Evolutionary conservation across 2,113 vertebrate species (phyloP), one percentile per base, ranked within the genome.

Genomic region (Bungarus multicinctus): DNA sequence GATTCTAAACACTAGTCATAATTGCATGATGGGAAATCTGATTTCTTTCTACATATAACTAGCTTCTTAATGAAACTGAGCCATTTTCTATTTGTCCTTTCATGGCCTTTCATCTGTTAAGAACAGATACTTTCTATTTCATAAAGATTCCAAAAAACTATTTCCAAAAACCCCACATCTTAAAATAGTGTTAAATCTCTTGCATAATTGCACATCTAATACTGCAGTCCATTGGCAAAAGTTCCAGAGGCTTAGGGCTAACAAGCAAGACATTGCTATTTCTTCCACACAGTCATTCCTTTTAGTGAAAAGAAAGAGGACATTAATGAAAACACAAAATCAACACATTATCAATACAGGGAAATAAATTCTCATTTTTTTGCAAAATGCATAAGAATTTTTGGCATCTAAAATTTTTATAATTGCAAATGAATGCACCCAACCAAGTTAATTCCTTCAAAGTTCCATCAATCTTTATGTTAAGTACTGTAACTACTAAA

Each of bases 381-480:
- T 95, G 39, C 92, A 96, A 95, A 69, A 95, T 93, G 91, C 30
- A 47, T 18, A 94, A 85, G 34, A 74, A 89, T 88, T 95, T 88
- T 4, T 9, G 92, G 93, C 39, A 92, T 25, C 16, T 91, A 94
- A 22, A 91, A 91, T 69, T 93, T 55, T n/a, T 91, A 90, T 58
- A 93, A 94, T 91, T 4, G 94, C 1, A 95, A 85, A 81, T 94
- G 89, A 95, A 94, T 64, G 94, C 3, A 95, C 3, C 54, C n/a
- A 90, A 93, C 88, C 69, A 81, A 95, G 89, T 93, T 88, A 89
- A 81, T 5, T 89, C 20, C 88, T 53, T 90, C 54, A 64, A 74
- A 53, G 0, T 95, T 95, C 94, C 94, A 87, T 95, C 95, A 96
- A 94, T 92, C 95, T 96, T 93, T 81, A 89, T 95, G 94, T 91